phyloP scores from a whole-genome alignment of 2,888 invertebrate species.

The Coremacera marginata region DNA sequence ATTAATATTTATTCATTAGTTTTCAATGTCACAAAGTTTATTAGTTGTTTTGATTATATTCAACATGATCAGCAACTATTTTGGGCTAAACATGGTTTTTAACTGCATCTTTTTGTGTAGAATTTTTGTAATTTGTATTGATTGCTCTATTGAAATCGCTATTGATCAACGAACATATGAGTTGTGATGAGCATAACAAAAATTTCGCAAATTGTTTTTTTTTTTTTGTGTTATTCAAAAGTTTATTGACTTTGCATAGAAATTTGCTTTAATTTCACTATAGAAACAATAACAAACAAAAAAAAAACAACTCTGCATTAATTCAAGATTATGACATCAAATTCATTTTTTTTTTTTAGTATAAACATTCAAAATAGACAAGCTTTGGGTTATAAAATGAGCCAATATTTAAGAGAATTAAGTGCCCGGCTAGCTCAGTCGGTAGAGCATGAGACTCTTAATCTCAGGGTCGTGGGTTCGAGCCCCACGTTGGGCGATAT shows the following conservation, averaged over 20 bases:
- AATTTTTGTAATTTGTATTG: no score
- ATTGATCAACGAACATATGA: no score
- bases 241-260: slow-evolving; percentile 18
- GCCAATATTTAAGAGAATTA: neutral
- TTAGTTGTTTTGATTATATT: no score
- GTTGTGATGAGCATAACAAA: no score
- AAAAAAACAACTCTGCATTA: neutral
- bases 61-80: no score
- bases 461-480: slow-evolving; percentile 70
- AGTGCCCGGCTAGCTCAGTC: slow-evolving; percentile 69
- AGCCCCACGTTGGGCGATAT: slow-evolving; percentile 67
- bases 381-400: neutral
- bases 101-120: no score
- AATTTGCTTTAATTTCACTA: neutral
- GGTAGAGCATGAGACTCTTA: slow-evolving; percentile 70
- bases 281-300: neutral
- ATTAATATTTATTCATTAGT: no score
- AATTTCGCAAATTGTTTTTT: no score
- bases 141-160: no score
- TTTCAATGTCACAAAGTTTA: no score
- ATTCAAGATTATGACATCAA: neutral
- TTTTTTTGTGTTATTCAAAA: neutral
- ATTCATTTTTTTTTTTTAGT: neutral
- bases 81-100: no score
- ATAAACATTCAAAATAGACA: neutral